A percentile compares a stretch with the other conserved stretches of the same genome.
Conservation (phyloP, 2,113 vertebrate genomes). For the Eleginops maclovinus region DNA sequence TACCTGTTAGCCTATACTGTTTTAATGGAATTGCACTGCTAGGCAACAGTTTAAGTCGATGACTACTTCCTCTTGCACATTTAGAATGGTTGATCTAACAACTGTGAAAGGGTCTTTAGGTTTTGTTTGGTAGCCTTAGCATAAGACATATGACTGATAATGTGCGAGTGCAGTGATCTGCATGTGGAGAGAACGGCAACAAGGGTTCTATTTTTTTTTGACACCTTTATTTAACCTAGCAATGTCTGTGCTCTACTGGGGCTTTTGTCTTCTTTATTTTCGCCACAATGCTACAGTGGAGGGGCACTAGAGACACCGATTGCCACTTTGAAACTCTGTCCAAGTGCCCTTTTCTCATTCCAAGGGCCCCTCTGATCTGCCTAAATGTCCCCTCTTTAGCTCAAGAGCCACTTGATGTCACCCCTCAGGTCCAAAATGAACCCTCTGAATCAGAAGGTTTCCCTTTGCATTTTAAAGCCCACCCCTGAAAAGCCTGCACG, state of each 20-base stretch:
- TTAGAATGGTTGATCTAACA: no score
- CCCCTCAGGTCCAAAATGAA: conserved; percentile 34
- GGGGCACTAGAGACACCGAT: conserved; percentile 1
- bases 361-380: conserved; percentile 36
- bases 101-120: background rate
- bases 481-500: conserved; percentile 10
- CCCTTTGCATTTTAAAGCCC: conserved; percentile 9
- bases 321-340: conserved; percentile 7
- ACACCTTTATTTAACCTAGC: conserved; percentile 35
- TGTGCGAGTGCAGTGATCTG: background rate
- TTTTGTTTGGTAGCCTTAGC: background rate
- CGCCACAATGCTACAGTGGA: conserved; percentile 21
- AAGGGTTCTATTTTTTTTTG: background rate
- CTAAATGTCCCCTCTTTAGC: conserved; percentile 36
- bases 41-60: no score
- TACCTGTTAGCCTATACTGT: background rate
- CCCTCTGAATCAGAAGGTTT: conserved; percentile 1
- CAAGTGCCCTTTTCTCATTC: conserved; percentile 39
- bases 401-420: conserved; percentile 52
- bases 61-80: no score
- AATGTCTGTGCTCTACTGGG: background rate
- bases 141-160: background rate
- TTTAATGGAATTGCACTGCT: no score
- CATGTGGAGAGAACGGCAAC: background rate
- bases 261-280: background rate